phyloP scores from a whole-genome alignment of 1,140 invertebrate species.

The Protaetia brevitarsis region DNA sequence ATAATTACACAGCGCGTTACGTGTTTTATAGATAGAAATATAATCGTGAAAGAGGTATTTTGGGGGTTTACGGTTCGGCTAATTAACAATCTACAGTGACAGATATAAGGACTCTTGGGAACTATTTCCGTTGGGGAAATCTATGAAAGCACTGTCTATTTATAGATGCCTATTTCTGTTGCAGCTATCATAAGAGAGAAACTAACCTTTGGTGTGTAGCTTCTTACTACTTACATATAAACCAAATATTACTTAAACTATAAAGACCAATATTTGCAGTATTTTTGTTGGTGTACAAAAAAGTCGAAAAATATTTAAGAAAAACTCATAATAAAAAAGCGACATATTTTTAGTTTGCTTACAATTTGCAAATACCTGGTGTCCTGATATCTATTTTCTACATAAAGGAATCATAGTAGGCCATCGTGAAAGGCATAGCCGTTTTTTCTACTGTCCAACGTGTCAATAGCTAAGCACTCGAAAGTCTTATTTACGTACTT shows the following conservation, averaged over 20 bases:
- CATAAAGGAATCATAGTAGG: background rate
- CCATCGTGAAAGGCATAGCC: conserved; percentile 3
- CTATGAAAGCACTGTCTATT: background rate
- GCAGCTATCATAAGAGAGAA: background rate
- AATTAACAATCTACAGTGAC: background rate
- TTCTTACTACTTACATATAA: too few relatives aligned
- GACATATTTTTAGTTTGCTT: background rate
- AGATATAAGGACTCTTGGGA: background rate
- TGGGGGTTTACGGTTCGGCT: background rate
- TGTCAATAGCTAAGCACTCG: conserved; percentile 11
- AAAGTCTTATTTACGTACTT: background rate
- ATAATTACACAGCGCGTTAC: background rate
- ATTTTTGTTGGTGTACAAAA: too few relatives aligned
- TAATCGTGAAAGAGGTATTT: background rate
- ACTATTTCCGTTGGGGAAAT: background rate
- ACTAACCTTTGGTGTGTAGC: too few relatives aligned
- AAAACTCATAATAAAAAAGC: too few relatives aligned
- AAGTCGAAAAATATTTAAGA: too few relatives aligned
- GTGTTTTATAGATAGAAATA: background rate
- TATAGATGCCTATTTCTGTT: conserved; percentile 4
- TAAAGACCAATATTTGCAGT: too few relatives aligned
- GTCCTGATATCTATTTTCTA: conserved; percentile 3
- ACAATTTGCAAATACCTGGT: background rate
- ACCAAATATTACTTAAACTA: too few relatives aligned
- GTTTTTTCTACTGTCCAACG: background rate